Evolutionary conservation across 2,888 invertebrate species (phyloP).

Genomic region (Leptinotarsa rubiginosa): DNA sequence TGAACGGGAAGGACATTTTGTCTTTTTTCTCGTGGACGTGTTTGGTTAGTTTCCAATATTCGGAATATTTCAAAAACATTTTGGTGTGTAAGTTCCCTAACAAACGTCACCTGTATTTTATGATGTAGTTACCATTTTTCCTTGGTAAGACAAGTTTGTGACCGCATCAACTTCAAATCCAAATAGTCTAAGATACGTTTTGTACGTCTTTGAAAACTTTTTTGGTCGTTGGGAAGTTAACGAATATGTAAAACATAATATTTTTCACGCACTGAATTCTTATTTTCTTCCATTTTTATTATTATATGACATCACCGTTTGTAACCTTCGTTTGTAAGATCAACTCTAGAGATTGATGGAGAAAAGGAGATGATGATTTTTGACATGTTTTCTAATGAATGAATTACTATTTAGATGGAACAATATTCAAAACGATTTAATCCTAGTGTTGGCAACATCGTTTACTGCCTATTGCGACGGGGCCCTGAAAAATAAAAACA

Average conservation of each 20-base stretch:
- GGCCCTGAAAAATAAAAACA: constrained; percentile 60
- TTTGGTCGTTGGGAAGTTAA: too few species aligned
- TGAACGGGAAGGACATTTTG: background rate
- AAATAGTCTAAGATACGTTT: too few species aligned
- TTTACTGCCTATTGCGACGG: constrained; percentile 65
- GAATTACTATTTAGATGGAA: constrained; percentile 49
- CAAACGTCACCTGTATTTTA: too few species aligned
- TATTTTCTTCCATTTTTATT: too few species aligned
- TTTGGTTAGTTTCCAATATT: background rate
- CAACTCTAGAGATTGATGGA: background rate
- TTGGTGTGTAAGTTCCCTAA: too few species aligned
- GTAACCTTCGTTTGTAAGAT: constrained; percentile 22
- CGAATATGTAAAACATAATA: too few species aligned
- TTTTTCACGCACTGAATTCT: too few species aligned
- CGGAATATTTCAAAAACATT: background rate
- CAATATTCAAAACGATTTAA: constrained; percentile 58
- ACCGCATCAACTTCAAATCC: too few species aligned
- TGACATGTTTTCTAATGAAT: constrained; percentile 36
- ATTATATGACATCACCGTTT: background rate
- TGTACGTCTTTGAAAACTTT: too few species aligned
- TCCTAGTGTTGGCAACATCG: constrained; percentile 51
- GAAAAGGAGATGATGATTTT: constrained; percentile 27
- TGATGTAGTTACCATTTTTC: too few species aligned
- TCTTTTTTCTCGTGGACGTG: background rate
- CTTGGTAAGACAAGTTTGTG: too few species aligned